Evolutionary conservation across 2,113 vertebrate genomes (phyloP), one percentile per base, ranked within the genome.

Genomic region (Eulemur macaco): DNA sequence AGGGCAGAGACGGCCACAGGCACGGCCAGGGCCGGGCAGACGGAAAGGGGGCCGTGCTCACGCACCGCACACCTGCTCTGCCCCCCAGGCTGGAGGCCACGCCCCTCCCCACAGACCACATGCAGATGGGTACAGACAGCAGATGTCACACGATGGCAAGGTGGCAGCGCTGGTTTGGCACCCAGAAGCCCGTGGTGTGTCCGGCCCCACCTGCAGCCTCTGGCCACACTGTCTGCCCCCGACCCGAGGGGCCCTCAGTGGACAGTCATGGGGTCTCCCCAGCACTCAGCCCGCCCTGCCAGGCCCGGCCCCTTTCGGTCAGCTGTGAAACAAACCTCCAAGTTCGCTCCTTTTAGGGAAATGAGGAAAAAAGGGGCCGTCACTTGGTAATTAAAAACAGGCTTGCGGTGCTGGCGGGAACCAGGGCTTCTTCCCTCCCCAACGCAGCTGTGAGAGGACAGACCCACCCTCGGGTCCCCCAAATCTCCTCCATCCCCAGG

Each of bases 301-400:
- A 10, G 0, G 25, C 52, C 27, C 9, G 27, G 64, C 47, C 50
- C 34, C 77, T 25, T 14, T 73, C 21, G 29, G 58, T 45, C 27
- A 39, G 18, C 3, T 17, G 34, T 3, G 45, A 23, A 69, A 54
- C 74, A 47, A 25, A 69, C 87, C 66, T 81, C 76, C 81, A 64
- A 89, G 87, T 68, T 54, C 2, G 1, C 39, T 86, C 89, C 93
- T 93, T 97, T 95, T 81, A 93, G 78, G 89, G 95, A 88, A 93
- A 76, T 47, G 45, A 69, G n/a, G 20, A 45, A 5, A 10, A 80
- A 83, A 66, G 31, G 78, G 94, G 37, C 54, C 6, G 39, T 69
- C 86, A 21, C 18, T 52, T 39, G 71, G 91, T 95, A 89, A 97
- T 94, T 92, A 89, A 58, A 97, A 95, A 86, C 93, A 95, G 83